These are phyloP conservation scores for Sus cebifrons DNA, from an alignment of 2,797 vertebrate genomes.

Conservation along the genomic window DNA sequence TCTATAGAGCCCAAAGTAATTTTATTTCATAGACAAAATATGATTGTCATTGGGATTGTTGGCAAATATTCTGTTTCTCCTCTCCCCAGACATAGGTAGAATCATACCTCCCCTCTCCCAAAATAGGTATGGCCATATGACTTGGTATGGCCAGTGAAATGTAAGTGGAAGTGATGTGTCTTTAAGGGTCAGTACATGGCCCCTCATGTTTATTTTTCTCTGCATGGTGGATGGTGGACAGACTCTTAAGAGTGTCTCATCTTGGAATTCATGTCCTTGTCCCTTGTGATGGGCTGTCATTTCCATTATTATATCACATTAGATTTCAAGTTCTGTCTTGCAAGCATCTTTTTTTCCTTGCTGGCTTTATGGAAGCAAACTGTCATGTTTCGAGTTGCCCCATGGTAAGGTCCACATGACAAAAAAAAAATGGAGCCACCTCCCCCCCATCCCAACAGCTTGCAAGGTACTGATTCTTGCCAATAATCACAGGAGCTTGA, in stretches of 20 bases:
- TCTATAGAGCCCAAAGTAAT: not conserved
- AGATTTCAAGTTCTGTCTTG: not conserved
- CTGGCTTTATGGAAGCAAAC: not conserved
- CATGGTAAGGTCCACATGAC: not conserved
- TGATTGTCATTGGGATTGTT: not conserved
- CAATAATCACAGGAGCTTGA: not conserved
- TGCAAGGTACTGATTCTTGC: not conserved
- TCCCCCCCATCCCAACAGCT: not conserved
- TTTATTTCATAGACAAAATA: slow-evolving; percentile 62
- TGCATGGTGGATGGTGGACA: not conserved
- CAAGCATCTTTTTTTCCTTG: not conserved
- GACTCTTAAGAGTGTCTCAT: not conserved
- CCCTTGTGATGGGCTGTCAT: not conserved
- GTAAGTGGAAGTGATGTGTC: not conserved
- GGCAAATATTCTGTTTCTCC: not conserved
- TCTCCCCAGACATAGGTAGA: not conserved
- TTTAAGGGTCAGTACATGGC: not conserved
- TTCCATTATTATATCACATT: not conserved
- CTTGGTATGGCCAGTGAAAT: not conserved
- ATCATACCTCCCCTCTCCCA: not conserved
- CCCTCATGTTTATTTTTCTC: not conserved
- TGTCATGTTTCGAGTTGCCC: not conserved
- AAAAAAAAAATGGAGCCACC: not conserved
- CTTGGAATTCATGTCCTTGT: not conserved
- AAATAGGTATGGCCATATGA: not conserved